Conservation (phyloP, 1,140 invertebrate genomes). For the Berghia stephanieae region DNA sequence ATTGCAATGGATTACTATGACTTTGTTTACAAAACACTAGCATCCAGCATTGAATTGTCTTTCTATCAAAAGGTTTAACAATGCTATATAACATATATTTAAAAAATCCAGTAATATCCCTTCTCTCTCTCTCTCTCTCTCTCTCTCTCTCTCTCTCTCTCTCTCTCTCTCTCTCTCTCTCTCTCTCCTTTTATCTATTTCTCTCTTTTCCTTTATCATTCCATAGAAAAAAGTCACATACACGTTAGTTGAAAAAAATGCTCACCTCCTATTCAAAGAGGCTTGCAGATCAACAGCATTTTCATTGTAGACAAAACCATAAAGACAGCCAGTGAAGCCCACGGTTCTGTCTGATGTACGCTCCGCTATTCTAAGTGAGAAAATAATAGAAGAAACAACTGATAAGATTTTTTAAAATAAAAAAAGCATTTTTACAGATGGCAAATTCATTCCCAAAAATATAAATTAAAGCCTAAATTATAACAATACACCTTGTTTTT, state of each 20-base stretch:
- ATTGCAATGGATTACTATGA: no score
- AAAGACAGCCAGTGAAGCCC: conserved; percentile 91
- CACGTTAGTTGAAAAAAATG: background rate
- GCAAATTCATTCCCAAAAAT: background rate
- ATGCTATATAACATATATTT: no score
- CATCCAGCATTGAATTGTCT: no score
- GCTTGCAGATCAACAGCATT: conserved; percentile 88
- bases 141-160: no score
- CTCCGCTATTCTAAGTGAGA: conserved; percentile 68
- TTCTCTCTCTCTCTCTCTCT: no score
- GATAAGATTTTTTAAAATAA: background rate
- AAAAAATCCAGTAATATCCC: no score
- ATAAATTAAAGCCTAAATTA: background rate
- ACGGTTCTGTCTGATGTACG: conserved; percentile 78
- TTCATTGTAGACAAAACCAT: conserved; percentile 89
- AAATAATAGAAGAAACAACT: conserved; percentile 8
- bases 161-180: background rate
- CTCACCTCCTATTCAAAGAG: conserved; percentile 43
- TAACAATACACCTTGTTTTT: no score
- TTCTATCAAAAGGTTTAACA: no score
- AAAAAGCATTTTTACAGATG: background rate
- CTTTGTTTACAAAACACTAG: no score
- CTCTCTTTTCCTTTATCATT: background rate
- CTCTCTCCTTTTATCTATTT: conserved; percentile 18
- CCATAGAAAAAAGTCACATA: background rate